Conservation (phyloP, 2,888 invertebrate genomes). For the Thera obeliscata region DNA sequence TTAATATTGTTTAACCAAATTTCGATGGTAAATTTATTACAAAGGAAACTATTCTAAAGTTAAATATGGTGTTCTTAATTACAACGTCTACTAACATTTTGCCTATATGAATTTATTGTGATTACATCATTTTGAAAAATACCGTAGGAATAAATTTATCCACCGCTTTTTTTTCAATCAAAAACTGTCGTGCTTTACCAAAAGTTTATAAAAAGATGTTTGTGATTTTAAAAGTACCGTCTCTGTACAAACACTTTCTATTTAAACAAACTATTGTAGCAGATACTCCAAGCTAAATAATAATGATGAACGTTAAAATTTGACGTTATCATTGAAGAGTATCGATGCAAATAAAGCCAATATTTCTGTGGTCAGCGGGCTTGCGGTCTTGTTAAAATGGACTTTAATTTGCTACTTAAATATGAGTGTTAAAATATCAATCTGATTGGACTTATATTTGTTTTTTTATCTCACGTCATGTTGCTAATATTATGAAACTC, state of each 20-base stretch:
- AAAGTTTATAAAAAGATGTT: no score
- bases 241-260: no score
- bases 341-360: conserved; percentile 9
- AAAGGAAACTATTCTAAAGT: neutral
- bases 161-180: no score
- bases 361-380: conserved; percentile 10
- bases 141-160: no score
- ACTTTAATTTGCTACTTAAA: conserved; percentile 17
- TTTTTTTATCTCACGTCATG: neutral
- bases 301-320: no score
- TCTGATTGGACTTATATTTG: neutral
- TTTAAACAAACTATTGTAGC: neutral
- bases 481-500: neutral
- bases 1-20: neutral
- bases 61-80: neutral
- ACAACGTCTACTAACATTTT: no score
- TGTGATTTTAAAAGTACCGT: no score
- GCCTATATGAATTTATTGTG: no score
- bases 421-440: conserved; percentile 6
- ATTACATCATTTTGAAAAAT: no score
- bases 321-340: neutral
- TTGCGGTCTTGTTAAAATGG: conserved; percentile 19
- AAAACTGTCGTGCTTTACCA: no score
- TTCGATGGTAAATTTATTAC: neutral
- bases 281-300: no score